Conservation (phyloP, 2,888 invertebrate species). For the Parnassius apollo region DNA sequence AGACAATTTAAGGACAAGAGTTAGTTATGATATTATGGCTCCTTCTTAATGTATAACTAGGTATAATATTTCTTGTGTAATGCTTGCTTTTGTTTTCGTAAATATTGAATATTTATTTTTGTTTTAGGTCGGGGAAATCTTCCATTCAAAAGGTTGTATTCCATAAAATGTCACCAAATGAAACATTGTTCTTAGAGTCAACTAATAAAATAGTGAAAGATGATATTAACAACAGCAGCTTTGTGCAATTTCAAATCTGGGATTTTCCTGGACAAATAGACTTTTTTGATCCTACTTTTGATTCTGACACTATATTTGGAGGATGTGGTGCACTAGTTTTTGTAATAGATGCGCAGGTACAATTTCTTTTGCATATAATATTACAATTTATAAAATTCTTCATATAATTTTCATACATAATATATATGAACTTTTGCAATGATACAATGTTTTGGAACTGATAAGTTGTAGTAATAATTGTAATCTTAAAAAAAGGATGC, state of each 20-base stretch:
- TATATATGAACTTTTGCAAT: no score
- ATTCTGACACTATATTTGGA: slow-evolving; percentile 97
- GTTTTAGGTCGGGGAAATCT: slow-evolving; percentile 96
- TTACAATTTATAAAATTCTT: background rate
- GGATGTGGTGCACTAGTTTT: slow-evolving; percentile 98
- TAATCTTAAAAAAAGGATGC: no score
- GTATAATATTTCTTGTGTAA: no score
- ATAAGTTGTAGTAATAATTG: no score
- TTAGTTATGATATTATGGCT: no score
- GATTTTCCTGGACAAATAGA: slow-evolving; percentile 99
- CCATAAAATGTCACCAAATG: slow-evolving; percentile 99
- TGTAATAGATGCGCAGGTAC: slow-evolving; percentile 97
- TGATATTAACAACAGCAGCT: slow-evolving; percentile 96
- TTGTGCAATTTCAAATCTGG: slow-evolving; percentile 99
- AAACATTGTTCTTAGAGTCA: slow-evolving; percentile 98
- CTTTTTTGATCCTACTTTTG: slow-evolving; percentile 97
- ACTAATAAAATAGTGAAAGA: slow-evolving; percentile 99
- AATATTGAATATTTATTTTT: slow-evolving; percentile 1
- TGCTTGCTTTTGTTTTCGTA: no score
- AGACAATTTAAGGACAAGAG: no score
- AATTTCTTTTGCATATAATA: slow-evolving; percentile 13
- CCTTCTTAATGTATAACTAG: no score
- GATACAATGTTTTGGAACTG: no score
- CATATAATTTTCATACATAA: no score
- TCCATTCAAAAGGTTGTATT: slow-evolving; percentile 99